Conservation (phyloP, 2,888 invertebrate species). For the Cremastobaeus sp. region DNA sequence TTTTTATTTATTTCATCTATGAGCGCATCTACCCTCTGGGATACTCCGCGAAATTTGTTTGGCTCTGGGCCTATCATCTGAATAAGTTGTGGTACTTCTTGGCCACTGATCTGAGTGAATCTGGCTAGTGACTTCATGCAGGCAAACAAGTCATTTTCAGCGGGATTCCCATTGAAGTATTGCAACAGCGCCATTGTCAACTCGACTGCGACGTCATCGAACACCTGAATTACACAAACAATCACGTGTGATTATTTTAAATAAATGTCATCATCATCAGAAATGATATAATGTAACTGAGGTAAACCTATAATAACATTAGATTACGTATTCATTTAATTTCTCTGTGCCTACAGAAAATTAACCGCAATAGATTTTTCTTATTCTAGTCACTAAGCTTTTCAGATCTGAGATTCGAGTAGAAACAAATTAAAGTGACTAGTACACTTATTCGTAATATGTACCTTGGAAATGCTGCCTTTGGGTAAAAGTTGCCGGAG, state of each 20-base stretch:
- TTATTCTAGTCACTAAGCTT: background rate
- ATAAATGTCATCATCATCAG: no score
- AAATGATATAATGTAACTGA: constrained; percentile 6
- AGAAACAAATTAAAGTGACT: no score
- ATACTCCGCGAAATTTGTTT: constrained; percentile 88
- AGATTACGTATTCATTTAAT: no score
- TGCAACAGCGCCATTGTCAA: constrained; percentile 94
- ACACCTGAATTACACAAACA: constrained; percentile 82
- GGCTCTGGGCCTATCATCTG: constrained; percentile 95
- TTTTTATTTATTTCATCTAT: constrained; percentile 87
- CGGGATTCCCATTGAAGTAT: constrained; percentile 88
- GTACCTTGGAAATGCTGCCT: constrained; percentile 83
- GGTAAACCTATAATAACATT: no score
- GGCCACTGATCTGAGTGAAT: constrained; percentile 86
- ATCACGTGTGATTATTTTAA: background rate
- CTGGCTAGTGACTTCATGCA: constrained; percentile 87
- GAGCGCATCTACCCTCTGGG: constrained; percentile 88
- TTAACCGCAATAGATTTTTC: background rate
- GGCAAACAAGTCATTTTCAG: constrained; percentile 89
- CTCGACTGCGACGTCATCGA: constrained; percentile 95
- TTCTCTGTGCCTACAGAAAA: constrained; percentile 32
- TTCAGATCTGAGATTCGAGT: background rate
- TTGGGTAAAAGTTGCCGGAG: constrained; percentile 82
- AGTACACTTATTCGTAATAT: no score
- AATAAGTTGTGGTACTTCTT: constrained; percentile 92